A percentile compares a stretch with the other conserved stretches of the same genome.
Evolutionary conservation across 1,140 invertebrate genomes (phyloP).

Genomic region (Brachionus calyciflorus): DNA sequence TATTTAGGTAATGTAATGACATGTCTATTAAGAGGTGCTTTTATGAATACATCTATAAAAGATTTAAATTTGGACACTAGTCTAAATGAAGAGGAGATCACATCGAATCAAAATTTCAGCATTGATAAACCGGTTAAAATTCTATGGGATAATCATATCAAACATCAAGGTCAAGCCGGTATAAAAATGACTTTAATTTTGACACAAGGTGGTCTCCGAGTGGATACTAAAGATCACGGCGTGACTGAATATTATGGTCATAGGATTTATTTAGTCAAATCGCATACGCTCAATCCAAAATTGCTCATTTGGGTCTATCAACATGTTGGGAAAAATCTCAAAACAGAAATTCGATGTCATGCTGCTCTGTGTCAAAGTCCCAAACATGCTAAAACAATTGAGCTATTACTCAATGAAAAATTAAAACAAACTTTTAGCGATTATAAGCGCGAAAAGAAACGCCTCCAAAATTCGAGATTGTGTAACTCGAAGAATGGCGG

Average conservation of each 20-base stretch:
- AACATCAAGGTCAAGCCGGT: conserved; percentile 30
- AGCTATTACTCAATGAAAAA: conserved; percentile 11
- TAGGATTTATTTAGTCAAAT: conserved; percentile 11
- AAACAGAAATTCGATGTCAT: conserved; percentile 36
- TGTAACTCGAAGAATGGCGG: conserved; percentile 31
- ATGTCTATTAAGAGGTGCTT: not conserved
- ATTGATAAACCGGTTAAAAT: conserved; percentile 44
- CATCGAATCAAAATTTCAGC: not conserved
- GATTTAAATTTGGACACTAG: not conserved
- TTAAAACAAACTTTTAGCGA: conserved; percentile 37
- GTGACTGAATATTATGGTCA: conserved; percentile 43
- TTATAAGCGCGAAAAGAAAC: conserved; percentile 29
- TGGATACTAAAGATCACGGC: conserved; percentile 33
- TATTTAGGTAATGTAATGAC: conserved; percentile 46
- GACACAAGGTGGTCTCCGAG: conserved; percentile 32
- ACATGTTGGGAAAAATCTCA: conserved; percentile 45
- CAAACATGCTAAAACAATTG: not conserved
- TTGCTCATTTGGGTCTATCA: conserved; percentile 40
- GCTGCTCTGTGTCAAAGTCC: conserved; percentile 27
- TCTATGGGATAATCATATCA: conserved; percentile 40
- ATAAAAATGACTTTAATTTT: conserved; percentile 33
- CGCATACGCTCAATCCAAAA: conserved; percentile 13
- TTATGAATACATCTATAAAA: not conserved
- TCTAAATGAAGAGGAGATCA: conserved; percentile 12
- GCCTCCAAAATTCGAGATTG: conserved; percentile 28